phyloP scores from a whole-genome alignment of 2,888 invertebrate genomes.

The Himalopsyche anomala region DNA sequence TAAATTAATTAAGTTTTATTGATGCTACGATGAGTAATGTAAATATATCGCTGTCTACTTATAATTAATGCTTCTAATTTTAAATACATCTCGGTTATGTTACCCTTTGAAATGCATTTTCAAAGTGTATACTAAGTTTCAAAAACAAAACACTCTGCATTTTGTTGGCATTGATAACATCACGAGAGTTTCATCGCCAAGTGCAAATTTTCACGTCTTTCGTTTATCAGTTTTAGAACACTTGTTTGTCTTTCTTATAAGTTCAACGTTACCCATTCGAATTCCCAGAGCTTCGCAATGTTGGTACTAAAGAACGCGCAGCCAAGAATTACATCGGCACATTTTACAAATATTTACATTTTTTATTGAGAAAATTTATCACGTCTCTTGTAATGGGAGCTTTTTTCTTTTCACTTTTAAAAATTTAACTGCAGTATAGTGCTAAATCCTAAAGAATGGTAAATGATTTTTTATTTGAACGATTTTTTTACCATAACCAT shows the following conservation, averaged over 20 bases:
- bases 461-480: too few species aligned
- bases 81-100: too few species aligned
- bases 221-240: conserved; percentile 7
- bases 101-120: neutral
- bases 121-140: neutral
- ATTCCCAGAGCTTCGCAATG: neutral
- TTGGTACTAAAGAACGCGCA: neutral
- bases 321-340: neutral
- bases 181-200: neutral
- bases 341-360: neutral
- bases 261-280: conserved; percentile 8
- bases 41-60: too few species aligned
- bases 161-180: neutral
- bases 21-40: too few species aligned
- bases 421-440: too few species aligned
- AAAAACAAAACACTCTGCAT: neutral
- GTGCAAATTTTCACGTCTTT: neutral
- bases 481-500: too few species aligned
- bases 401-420: too few species aligned
- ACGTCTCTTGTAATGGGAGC: too few species aligned
- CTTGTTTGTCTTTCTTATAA: conserved; percentile 30
- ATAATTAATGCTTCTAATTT: too few species aligned
- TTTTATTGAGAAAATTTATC: neutral
- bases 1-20: too few species aligned
- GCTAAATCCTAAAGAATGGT: too few species aligned